phyloP scores from a whole-genome alignment of 2,888 invertebrate species.

The Tetheella fluctuosa region DNA sequence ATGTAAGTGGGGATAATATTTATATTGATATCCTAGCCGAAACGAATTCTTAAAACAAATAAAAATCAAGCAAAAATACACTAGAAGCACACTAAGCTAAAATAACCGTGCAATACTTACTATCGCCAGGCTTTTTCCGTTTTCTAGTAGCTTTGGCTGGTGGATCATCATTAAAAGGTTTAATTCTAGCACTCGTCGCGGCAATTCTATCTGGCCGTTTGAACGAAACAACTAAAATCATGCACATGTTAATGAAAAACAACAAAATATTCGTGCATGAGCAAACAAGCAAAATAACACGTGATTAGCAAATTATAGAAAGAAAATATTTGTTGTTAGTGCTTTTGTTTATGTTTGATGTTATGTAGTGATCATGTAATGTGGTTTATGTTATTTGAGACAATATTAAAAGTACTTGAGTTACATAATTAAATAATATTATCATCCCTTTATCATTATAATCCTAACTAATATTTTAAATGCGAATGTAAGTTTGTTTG shows the following conservation, averaged over 20 bases:
- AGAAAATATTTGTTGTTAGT: background rate
- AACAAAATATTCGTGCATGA: slow-evolving; percentile 29
- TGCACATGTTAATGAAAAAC: slow-evolving; percentile 44
- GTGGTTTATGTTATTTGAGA: background rate
- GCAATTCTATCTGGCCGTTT: slow-evolving; percentile 86
- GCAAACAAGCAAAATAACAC: slow-evolving; percentile 26
- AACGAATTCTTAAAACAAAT: no score
- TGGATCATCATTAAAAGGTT: slow-evolving; percentile 54
- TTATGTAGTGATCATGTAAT: background rate
- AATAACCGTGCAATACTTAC: slow-evolving; percentile 60
- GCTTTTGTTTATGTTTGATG: background rate
- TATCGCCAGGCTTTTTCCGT: slow-evolving; percentile 89
- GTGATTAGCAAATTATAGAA: slow-evolving; percentile 12
- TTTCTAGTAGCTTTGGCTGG: slow-evolving; percentile 83
- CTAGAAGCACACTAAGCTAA: slow-evolving; percentile 14
- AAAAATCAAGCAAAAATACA: no score
- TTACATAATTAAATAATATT: no score
- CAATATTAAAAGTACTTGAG: background rate
- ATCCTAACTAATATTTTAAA: no score
- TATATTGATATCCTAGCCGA: no score
- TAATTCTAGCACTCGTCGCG: slow-evolving; percentile 55
- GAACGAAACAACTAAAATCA: slow-evolving; percentile 92
- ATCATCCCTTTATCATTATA: no score
- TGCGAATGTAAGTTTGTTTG: no score
- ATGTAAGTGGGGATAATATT: no score